Evolutionary conservation across 2,113 vertebrate genomes (phyloP).

Genomic region (Pterophyllum scalare): DNA sequence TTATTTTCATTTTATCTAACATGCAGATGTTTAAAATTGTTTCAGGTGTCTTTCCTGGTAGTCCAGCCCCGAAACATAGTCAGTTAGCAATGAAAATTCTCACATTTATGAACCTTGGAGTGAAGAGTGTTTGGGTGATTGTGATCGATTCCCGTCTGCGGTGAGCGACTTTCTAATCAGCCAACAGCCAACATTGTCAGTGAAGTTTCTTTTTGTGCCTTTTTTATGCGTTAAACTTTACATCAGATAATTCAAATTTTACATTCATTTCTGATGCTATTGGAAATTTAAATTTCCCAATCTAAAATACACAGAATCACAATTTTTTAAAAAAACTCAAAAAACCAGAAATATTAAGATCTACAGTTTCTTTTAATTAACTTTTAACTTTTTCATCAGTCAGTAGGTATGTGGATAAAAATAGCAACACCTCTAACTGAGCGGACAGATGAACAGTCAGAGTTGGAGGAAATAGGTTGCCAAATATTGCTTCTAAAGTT

Average conservation of each 20-base stretch:
- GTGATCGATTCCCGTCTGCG: not conserved
- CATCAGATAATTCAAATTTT: not conserved
- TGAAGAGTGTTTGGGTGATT: not conserved
- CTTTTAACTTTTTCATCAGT: conserved; percentile 51
- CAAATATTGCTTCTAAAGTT: conserved; percentile 72
- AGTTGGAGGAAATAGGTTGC: conserved; percentile 63
- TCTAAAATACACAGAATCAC: not conserved
- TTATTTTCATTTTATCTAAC: not conserved
- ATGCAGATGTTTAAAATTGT: not conserved
- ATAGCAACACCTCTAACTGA: conserved; percentile 71
- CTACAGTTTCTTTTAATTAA: conserved; percentile 63
- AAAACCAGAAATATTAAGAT: conserved; percentile 31
- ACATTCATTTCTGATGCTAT: not conserved
- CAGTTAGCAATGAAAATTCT: not conserved
- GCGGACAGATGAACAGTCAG: conserved; percentile 68
- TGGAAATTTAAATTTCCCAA: not conserved
- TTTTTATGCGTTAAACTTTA: not conserved
- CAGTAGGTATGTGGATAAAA: conserved; percentile 69
- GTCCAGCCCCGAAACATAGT: not conserved
- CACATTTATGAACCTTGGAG: not conserved
- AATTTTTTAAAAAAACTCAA: not conserved
- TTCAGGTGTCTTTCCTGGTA: not conserved
- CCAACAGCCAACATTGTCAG: rapidly evolving
- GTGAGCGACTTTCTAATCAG: not conserved
- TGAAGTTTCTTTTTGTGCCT: not conserved